Percentiles rank a stretch among this genome's conserved stretches.
Conservation (phyloP, 1,140 invertebrate genomes). For the Paralvinella palmiformis region DNA sequence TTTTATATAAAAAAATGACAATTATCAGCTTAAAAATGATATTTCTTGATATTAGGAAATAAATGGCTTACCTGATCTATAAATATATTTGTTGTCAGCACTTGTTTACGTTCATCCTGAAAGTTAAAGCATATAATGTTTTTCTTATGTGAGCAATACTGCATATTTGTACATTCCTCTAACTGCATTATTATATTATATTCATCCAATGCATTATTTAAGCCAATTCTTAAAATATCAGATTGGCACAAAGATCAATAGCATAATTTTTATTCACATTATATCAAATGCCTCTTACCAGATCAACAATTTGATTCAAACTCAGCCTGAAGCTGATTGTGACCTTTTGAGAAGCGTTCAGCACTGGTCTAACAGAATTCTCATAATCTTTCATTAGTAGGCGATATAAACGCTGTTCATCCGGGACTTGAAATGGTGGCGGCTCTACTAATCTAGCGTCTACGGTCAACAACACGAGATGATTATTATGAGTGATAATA, state of each 20-base stretch:
- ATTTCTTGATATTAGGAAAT: not conserved
- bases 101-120: conserved; percentile 25
- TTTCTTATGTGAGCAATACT: not conserved
- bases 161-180: not conserved
- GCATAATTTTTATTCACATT: not conserved
- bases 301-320: conserved; percentile 45
- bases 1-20: not conserved
- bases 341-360: conserved; percentile 26
- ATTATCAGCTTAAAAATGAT: not conserved
- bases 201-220: not conserved
- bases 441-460: too few species aligned
- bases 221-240: not conserved
- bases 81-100: not conserved
- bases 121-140: conserved; percentile 32
- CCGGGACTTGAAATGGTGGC: too few species aligned
- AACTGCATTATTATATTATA: not conserved
- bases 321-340: conserved; percentile 37
- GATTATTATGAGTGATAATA: too few species aligned
- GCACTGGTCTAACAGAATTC: conserved; percentile 37
- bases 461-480: too few species aligned
- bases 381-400: conserved; percentile 39
- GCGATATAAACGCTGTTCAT: conserved; percentile 41
- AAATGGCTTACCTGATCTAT: not conserved
- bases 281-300: conserved; percentile 28
- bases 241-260: not conserved